These are phyloP conservation scores for Megaleporinus macrocephalus DNA, from an alignment of 2,113 vertebrate species.

Conservation along the genomic window DNA sequence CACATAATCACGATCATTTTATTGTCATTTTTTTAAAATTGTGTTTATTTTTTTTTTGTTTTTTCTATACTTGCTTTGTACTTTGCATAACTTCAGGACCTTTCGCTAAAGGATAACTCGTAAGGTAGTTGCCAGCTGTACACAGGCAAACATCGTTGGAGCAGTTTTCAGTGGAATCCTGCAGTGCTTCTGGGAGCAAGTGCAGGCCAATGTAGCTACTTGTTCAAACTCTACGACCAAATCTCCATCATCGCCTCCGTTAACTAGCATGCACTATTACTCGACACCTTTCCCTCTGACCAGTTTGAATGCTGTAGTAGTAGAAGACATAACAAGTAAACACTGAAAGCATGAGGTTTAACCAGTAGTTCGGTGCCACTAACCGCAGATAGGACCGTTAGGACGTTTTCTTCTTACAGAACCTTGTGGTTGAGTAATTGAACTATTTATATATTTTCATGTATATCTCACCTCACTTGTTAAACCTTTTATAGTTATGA, in stretches of 20 bases:
- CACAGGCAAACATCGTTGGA: conserved; percentile 59
- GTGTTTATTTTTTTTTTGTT: conserved; percentile 35
- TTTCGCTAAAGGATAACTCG: conserved; percentile 45
- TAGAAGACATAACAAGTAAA: conserved; percentile 34
- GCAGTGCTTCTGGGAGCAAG: conserved; percentile 51
- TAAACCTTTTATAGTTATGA: conserved; percentile 51
- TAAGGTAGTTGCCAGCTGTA: conserved; percentile 69
- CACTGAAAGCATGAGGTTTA: conserved; percentile 63
- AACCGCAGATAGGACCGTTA: conserved; percentile 51
- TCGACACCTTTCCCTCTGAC: conserved; percentile 54
- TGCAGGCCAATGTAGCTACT: conserved; percentile 61
- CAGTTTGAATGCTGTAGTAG: conserved; percentile 45
- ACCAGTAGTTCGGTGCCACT: conserved; percentile 55
- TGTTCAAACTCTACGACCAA: conserved; percentile 57
- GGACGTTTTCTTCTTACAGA: conserved; percentile 51
- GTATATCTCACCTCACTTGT: conserved; percentile 40
- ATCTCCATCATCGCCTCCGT: conserved; percentile 47
- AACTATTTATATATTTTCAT: conserved; percentile 50
- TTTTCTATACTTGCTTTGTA: conserved; percentile 53
- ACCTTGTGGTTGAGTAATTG: conserved; percentile 41
- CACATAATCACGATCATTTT: conserved; percentile 48
- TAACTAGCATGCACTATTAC: conserved; percentile 67
- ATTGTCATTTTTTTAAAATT: conserved; percentile 36
- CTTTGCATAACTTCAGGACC: conserved; percentile 16
- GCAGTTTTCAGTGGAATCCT: conserved; percentile 51